Percentiles rank a stretch among this genome's conserved stretches.
phyloP scores from a whole-genome alignment of 2,888 invertebrate genomes.

The Argyresthia goedartella region DNA sequence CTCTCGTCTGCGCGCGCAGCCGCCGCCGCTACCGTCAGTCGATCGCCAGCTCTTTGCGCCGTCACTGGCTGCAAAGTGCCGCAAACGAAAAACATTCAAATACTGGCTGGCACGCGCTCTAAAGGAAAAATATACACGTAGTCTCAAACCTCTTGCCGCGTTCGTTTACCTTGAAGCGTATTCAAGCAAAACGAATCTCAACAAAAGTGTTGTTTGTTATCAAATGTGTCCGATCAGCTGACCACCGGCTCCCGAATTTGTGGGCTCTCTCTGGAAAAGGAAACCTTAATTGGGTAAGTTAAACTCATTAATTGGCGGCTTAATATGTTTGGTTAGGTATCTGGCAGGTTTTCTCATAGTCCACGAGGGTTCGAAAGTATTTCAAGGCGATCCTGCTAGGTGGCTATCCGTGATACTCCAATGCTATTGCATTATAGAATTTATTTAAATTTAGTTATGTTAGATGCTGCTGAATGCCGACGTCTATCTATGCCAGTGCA shows the following conservation, averaged over 20 bases:
- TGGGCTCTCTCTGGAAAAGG: conserved; percentile 10
- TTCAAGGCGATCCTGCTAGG: conserved; percentile 54
- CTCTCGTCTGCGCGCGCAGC: conserved; percentile 16
- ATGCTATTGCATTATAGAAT: conserved; percentile 13
- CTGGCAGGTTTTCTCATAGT: conserved; percentile 53
- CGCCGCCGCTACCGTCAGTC: conserved; percentile 38
- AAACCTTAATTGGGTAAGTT: conserved; percentile 40
- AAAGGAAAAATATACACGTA: conserved; percentile 19
- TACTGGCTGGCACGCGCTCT: conserved; percentile 15
- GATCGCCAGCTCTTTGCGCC: conserved; percentile 37
- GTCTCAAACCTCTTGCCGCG: conserved; percentile 5
- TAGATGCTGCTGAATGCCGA: conserved; percentile 5
- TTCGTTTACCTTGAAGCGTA: conserved; percentile 21
- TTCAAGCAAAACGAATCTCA: conserved; percentile 21
- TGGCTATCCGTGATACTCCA: conserved; percentile 35
- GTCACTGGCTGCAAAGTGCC: conserved; percentile 28
- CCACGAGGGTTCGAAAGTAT: conserved; percentile 63
- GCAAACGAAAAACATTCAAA: conserved; percentile 15
- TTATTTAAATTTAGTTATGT: neutral
- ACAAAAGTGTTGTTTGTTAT: conserved; percentile 11
- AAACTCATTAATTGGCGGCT: conserved; percentile 12
- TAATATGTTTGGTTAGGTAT: conserved; percentile 36
- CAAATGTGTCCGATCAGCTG: conserved; percentile 24
- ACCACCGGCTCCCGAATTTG: conserved; percentile 11
- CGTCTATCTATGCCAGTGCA: neutral